A percentile compares a stretch with the other conserved stretches of the same genome.
Conservation (phyloP, 2,797 vertebrate genomes). For the Pygocentrus nattereri region DNA sequence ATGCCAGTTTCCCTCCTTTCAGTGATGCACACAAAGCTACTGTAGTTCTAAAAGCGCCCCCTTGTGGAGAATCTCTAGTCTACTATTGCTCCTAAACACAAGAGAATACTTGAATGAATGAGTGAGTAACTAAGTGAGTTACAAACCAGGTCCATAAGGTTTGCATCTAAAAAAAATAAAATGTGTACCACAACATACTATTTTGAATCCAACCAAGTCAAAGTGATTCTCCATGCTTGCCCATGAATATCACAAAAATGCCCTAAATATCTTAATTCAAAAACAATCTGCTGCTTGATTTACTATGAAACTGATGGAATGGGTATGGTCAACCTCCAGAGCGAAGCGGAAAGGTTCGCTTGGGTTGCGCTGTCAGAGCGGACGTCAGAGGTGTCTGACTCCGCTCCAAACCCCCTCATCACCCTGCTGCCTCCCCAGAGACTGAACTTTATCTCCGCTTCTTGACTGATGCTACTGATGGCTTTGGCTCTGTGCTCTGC, state of each 20-base stretch:
- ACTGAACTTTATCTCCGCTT: slow-evolving; percentile 30
- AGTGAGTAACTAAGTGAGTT: too few species aligned
- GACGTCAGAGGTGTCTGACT: slow-evolving; percentile 17
- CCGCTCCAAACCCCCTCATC: not conserved
- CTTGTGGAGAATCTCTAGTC: too few species aligned
- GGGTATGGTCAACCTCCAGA: slow-evolving; percentile 19
- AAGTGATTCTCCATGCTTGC: not conserved
- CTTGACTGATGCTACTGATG: slow-evolving; percentile 56
- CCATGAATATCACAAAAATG: not conserved
- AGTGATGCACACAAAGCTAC: too few species aligned
- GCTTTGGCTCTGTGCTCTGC: slow-evolving; percentile 59
- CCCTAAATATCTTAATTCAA: not conserved
- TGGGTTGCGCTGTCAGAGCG: not conserved
- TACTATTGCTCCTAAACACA: too few species aligned
- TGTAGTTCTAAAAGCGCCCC: too few species aligned
- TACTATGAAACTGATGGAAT: not conserved
- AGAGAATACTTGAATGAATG: too few species aligned
- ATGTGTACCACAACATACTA: not conserved
- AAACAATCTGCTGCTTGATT: slow-evolving; percentile 10
- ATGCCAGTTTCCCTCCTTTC: too few species aligned
- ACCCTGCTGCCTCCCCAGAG: slow-evolving; percentile 10
- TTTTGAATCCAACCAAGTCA: slow-evolving; percentile 1
- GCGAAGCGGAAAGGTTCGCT: not conserved
- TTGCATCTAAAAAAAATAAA: not conserved
- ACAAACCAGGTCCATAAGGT: not conserved